Evolutionary conservation across 2,113 vertebrate species (phyloP), one percentile per base, ranked within the genome.

Genomic region (Bubo blakistoni): DNA sequence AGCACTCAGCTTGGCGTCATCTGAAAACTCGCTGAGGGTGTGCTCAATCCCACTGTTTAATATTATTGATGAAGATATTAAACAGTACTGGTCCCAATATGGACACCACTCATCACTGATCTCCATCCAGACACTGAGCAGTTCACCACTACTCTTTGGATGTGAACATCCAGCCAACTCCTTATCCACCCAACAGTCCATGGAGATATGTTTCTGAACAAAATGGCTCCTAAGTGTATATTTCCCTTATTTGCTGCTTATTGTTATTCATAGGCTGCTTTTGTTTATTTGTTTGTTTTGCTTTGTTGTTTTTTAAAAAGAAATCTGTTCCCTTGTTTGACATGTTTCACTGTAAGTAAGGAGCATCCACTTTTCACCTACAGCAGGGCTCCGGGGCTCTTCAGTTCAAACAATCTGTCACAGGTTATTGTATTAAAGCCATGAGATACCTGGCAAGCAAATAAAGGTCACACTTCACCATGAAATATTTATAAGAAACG

Each of bases 401-500:
- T 74, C 82, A 89, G 51, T 84, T 96, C 82, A 89, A 93, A 78
- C 92, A 95, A 90, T 96, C 95, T 95, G 94, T 96, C 93, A 92
- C 94, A 93, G 82, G 90, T 91, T 86, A 85, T n/a, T 86, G 62
- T 80, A 79, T 74, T 77, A 96, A 67, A 96, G 83, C 77, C 66
- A 94, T 42, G 86, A 82, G 89, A 77, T 25, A 32, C 81, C 78
- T 90, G 91, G 86, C 92, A 77, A 83, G 49, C 69, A 93, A 91
- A 85, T 73, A 96, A 97, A 97, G 90, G 86, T 97, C 94, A 96
- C 34, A 65, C 49, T 87, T 65, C 67, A 46, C n/a, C 19, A 86
- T 88, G 80, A 59, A 97, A 94, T 49, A 95, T 94, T 93, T 92
- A 71, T 77, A 82, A 20, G 13, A 80, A 80, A 86, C 18, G 65